Evolutionary conservation across 2,113 vertebrate genomes (phyloP).

Genomic region (Drymodes brunneopygia): DNA sequence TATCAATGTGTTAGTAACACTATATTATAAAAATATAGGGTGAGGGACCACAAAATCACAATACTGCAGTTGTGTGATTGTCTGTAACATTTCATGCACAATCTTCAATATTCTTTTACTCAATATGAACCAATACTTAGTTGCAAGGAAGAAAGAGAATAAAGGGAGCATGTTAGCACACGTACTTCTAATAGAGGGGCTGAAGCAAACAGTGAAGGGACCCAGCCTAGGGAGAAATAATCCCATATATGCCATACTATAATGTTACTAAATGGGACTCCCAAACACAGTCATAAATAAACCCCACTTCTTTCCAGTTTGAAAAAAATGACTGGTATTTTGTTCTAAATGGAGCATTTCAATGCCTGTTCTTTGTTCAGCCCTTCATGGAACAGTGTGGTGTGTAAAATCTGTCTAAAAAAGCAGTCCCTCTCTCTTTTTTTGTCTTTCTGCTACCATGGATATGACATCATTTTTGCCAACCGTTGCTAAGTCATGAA

Average conservation of each 20-base stretch:
- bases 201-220: not conserved
- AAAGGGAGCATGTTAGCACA: not conserved
- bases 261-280: not conserved
- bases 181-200: not conserved
- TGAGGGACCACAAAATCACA: not conserved
- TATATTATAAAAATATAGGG: not conserved
- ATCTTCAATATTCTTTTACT: not conserved
- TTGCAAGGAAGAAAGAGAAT: not conserved
- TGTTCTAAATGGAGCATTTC: not conserved
- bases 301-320: not conserved
- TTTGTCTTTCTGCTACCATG: slow-evolving; percentile 63
- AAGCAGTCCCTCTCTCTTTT: not conserved
- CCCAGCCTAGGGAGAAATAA: not conserved
- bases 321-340: not conserved
- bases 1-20: not conserved
- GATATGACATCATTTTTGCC: slow-evolving; percentile 65
- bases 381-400: not conserved
- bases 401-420: not conserved
- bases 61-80: not conserved
- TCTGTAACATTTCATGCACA: not conserved
- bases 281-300: not conserved
- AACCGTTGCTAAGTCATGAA: slow-evolving; percentile 46
- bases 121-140: not conserved
- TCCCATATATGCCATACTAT: not conserved
- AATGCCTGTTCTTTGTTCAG: not conserved